These are phyloP conservation scores for Brenthis daphne DNA, from an alignment of 2,888 invertebrate genomes.

Conservation along the genomic window DNA sequence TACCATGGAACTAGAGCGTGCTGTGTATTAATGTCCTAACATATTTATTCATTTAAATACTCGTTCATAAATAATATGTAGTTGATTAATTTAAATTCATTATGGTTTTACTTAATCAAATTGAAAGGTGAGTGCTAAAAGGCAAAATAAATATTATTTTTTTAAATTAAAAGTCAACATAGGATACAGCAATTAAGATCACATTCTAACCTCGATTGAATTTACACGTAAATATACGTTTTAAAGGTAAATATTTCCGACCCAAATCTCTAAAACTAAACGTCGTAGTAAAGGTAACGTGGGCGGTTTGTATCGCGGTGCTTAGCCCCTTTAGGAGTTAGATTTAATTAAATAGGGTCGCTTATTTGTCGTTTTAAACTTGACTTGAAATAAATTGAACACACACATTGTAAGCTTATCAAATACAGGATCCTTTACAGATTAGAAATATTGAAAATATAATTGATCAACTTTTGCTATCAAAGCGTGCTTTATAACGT, in stretches of 20 bases:
- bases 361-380: slow-evolving; percentile 23
- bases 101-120: too few relatives aligned
- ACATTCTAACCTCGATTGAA: slow-evolving; percentile 16
- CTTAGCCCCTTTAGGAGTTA: slow-evolving; percentile 20
- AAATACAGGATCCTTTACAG: neutral
- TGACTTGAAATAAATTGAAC: neutral
- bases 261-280: slow-evolving; percentile 25
- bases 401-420: neutral
- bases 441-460: too few relatives aligned
- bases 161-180: slow-evolving; percentile 1
- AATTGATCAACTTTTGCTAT: too few relatives aligned
- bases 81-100: too few relatives aligned
- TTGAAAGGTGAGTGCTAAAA: too few relatives aligned
- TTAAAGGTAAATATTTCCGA: slow-evolving; percentile 20
- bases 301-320: slow-evolving; percentile 6
- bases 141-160: neutral
- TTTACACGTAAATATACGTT: slow-evolving; percentile 15
- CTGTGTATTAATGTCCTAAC: too few relatives aligned
- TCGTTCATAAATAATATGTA: too few relatives aligned
- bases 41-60: too few relatives aligned
- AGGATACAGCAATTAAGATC: slow-evolving; percentile 11
- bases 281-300: slow-evolving; percentile 4
- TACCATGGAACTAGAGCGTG: too few relatives aligned
- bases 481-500: too few relatives aligned
- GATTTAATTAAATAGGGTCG: slow-evolving; percentile 24